Percentiles rank a stretch among this genome's conserved stretches.
phyloP scores from a whole-genome alignment of 1,140 invertebrate species.

The Drosophila nasuta region DNA sequence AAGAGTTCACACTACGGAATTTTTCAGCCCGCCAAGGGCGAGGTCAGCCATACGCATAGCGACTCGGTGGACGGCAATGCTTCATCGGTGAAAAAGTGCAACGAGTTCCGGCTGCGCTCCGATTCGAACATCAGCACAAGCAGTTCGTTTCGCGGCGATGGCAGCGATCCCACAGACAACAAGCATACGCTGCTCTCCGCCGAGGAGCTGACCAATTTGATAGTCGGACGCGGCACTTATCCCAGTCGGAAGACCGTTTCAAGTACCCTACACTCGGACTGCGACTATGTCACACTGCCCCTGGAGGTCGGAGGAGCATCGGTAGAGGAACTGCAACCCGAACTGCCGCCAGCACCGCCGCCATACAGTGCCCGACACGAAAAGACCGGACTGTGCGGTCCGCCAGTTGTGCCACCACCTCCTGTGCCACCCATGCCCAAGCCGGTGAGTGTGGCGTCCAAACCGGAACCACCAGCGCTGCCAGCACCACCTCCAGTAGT shows the following conservation, averaged over 20 bases:
- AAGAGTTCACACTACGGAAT: constrained; percentile 86
- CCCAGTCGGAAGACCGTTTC: constrained; percentile 92
- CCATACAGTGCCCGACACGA: constrained; percentile 85
- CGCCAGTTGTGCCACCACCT: constrained; percentile 53
- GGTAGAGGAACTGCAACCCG: constrained; percentile 81
- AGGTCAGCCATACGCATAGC: constrained; percentile 38
- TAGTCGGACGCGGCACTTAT: constrained; percentile 91
- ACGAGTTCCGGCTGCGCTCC: constrained; percentile 87
- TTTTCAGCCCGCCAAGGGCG: constrained; percentile 84
- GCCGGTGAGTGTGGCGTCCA: constrained; percentile 22
- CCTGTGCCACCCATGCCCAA: constrained; percentile 45
- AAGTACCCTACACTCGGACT: constrained; percentile 93
- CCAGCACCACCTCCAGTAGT: constrained; percentile 17
- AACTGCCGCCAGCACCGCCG: constrained; percentile 84
- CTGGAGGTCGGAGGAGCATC: constrained; percentile 86
- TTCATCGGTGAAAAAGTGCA: constrained; percentile 48
- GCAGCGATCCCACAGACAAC: constrained; percentile 92
- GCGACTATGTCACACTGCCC: constrained; percentile 93
- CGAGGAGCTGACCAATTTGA: constrained; percentile 92
- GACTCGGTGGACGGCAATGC: constrained; percentile 60
- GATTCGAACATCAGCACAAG: constrained; percentile 91
- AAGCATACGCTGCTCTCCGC: constrained; percentile 91
- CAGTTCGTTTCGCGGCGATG: constrained; percentile 93
- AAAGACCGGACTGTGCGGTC: constrained; percentile 81
- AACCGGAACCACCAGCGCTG: constrained; percentile 39